Evolutionary conservation across 1,140 invertebrate genomes (phyloP).

Genomic region (Trachymyrmex cornetzi): DNA sequence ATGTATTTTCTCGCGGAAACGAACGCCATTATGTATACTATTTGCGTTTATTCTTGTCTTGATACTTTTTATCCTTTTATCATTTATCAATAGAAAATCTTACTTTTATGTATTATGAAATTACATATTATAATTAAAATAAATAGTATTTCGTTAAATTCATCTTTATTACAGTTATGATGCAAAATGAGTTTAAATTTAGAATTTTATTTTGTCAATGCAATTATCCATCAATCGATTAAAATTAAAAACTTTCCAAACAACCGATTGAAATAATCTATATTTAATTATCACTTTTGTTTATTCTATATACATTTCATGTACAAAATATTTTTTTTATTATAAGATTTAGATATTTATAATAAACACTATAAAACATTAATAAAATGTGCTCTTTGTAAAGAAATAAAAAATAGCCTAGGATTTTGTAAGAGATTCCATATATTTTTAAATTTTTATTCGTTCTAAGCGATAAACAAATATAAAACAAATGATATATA

Average conservation of each 20-base stretch:
- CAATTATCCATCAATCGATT: neutral
- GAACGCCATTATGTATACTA: neutral
- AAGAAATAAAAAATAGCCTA: neutral
- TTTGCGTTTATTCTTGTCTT: neutral
- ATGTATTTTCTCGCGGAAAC: constrained; percentile 32
- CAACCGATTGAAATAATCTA: neutral
- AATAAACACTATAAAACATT: neutral
- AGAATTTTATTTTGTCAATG: neutral
- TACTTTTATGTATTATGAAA: neutral
- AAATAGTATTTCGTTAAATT: neutral
- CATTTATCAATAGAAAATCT: neutral
- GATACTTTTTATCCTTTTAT: neutral
- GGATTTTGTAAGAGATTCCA: neutral
- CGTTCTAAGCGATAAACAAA: constrained; percentile 59
- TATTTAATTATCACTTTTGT: neutral
- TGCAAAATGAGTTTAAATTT: neutral
- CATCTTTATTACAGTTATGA: neutral
- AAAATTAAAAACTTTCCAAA: neutral
- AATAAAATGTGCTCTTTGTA: neutral
- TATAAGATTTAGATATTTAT: neutral
- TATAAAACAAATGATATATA: constrained; percentile 35
- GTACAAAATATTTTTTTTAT: neutral
- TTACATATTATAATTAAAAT: neutral
- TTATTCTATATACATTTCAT: neutral
- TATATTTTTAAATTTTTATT: constrained; percentile 63